Percentiles rank a stretch among this genome's conserved stretches.
Evolutionary conservation across 2,797 vertebrate genomes (phyloP).

Genomic region (Podarcis siculus): DNA sequence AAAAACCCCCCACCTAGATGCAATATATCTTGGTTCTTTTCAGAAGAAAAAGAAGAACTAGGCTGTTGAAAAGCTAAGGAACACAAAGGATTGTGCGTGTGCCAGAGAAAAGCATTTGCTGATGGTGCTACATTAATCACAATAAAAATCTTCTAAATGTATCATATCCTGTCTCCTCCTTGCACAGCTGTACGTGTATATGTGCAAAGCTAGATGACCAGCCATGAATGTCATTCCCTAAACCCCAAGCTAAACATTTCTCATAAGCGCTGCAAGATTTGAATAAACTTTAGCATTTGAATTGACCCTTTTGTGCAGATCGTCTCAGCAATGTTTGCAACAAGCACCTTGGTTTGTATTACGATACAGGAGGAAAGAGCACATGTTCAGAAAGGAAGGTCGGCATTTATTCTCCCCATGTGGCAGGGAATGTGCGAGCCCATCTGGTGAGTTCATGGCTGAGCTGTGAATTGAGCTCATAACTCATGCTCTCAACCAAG

Average conservation of each 20-base stretch:
- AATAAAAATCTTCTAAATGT: neutral
- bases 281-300: neutral
- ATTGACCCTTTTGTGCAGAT: neutral
- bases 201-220: neutral
- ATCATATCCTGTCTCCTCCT: neutral
- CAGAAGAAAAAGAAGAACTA: neutral
- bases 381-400: neutral
- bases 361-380: neutral
- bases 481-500: neutral
- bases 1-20: neutral
- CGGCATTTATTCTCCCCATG: neutral
- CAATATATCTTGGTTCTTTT: neutral
- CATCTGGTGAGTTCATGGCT: neutral
- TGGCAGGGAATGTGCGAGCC: neutral
- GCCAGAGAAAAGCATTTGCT: neutral
- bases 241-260: neutral
- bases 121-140: neutral
- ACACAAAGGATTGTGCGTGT: neutral
- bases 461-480: neutral
- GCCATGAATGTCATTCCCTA: neutral
- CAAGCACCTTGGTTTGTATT: too few species aligned
- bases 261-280: neutral
- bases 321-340: neutral
- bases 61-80: neutral
- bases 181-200: neutral